A percentile compares a stretch with the other conserved stretches of the same genome.
phyloP scores from a whole-genome alignment of 2,888 invertebrate genomes.

The Phengaris arion region DNA sequence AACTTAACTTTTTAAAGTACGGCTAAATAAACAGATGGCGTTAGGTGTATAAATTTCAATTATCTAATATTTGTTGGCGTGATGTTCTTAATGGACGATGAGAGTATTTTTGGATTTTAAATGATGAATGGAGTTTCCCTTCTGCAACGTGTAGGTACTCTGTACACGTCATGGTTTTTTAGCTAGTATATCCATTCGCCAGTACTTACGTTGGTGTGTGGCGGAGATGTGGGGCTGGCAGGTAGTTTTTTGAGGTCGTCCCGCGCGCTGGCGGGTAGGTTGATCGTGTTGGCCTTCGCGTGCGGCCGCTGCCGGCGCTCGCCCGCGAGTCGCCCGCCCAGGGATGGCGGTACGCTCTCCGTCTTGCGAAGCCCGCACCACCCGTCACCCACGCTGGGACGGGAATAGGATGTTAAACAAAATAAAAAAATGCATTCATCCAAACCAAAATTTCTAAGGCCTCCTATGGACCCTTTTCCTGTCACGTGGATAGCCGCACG shows the following conservation, averaged over 20 bases:
- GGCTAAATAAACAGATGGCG: too few species aligned
- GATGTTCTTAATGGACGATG: too few species aligned
- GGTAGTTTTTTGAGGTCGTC: slow-evolving; percentile 57
- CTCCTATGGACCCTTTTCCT: too few species aligned
- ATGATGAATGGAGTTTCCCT: too few species aligned
- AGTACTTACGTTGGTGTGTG: slow-evolving; percentile 66
- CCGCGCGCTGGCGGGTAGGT: slow-evolving; percentile 74
- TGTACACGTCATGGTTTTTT: too few species aligned
- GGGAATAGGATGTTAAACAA: slow-evolving; percentile 58
- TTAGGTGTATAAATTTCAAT: too few species aligned
- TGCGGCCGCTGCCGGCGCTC: slow-evolving; percentile 66
- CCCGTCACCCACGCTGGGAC: slow-evolving; percentile 61
- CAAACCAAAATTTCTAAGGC: neutral
- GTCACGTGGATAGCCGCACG: too few species aligned
- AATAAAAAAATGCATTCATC: slow-evolving; percentile 44
- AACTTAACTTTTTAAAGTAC: too few species aligned
- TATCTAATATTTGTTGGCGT: too few species aligned
- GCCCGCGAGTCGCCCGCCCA: slow-evolving; percentile 59
- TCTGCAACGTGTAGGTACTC: too few species aligned
- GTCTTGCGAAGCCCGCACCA: slow-evolving; percentile 70
- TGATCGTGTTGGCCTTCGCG: slow-evolving; percentile 80
- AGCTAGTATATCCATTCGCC: too few species aligned
- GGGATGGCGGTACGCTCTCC: slow-evolving; percentile 66
- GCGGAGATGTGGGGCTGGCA: slow-evolving; percentile 65
- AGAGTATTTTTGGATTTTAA: too few species aligned